Evolutionary conservation across 2,113 vertebrate species (phyloP), one percentile per base, ranked within the genome.

Genomic region (Lichenostomus cassidix): DNA sequence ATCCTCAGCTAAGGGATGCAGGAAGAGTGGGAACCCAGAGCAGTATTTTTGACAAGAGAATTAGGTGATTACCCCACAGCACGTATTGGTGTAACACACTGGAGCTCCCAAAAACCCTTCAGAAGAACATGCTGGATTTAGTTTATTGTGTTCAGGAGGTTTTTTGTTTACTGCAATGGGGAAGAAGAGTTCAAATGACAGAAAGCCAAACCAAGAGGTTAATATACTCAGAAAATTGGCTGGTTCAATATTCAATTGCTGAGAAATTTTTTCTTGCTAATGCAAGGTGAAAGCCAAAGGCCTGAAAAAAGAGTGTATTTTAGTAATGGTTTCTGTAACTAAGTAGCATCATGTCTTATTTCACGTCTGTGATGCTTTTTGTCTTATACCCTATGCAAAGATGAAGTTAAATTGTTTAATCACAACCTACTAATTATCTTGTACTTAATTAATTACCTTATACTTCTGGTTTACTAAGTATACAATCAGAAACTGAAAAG

Each of bases 171-270:
- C 13, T 65, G 10, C 12, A 56, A 17, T 8, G 10, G 12, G 37
- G 37, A 58, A 73, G 19, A 31, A 49, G 35, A 77, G 4, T 17
- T 42, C 15, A 74, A 60, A 56, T 15, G 24, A 17, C 24, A 71
- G 52, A 73, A 89, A 84, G 55, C 3, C 8, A 80, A 77, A 71
- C 3, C 4, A 64, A 77, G 41, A 42, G 8, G 6, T 4, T 4
- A 12, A 55, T 10, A 23, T 9, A 46, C 10, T 12, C 31, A 23
- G 11, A 80, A 69, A 47, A 41, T 0, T 23, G 15, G 28, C 63
- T 33, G 4, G 22, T 55, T 68, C 8, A 42, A 9, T 3, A 5
- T 41, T 50, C 41, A 44, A 0, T 27, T 42, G 1, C 14, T 50
- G n/a, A 80, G 44, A 68, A 77, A 55, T 16, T 74, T 67, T 41